phyloP scores from a whole-genome alignment of 2,888 invertebrate species.

The Clusia tigrina region DNA sequence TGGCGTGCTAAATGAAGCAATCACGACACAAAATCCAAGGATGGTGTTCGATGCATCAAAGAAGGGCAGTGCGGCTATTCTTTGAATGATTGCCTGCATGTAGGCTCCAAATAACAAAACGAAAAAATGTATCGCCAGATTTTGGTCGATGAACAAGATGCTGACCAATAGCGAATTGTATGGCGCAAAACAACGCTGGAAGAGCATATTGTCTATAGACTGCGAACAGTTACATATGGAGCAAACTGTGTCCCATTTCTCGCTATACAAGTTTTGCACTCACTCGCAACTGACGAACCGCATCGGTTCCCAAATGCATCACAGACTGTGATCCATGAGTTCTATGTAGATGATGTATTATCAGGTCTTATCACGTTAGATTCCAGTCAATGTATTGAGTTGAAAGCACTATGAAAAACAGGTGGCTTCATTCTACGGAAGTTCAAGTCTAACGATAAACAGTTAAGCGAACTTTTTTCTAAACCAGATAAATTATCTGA shows the following conservation, averaged over 20 bases:
- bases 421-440: no score
- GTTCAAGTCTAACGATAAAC: no score
- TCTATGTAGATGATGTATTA: no score
- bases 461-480: no score
- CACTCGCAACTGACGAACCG: neutral
- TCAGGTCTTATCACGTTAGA: no score
- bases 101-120: constrained; percentile 3
- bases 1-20: constrained; percentile 6
- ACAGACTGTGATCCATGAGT: no score
- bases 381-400: no score
- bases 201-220: neutral
- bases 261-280: neutral
- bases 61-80: constrained; percentile 18
- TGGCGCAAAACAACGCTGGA: neutral
- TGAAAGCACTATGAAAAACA: no score
- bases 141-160: neutral
- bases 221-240: neutral
- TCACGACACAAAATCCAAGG: constrained; percentile 16
- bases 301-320: no score
- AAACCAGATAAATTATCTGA: no score
- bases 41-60: constrained; percentile 28
- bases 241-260: neutral
- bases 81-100: constrained; percentile 23
- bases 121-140: constrained; percentile 27
- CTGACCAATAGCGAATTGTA: constrained; percentile 13